Conservation (phyloP, 92 coral and sea anemone genomes). For the Heteractis magnifica region DNA sequence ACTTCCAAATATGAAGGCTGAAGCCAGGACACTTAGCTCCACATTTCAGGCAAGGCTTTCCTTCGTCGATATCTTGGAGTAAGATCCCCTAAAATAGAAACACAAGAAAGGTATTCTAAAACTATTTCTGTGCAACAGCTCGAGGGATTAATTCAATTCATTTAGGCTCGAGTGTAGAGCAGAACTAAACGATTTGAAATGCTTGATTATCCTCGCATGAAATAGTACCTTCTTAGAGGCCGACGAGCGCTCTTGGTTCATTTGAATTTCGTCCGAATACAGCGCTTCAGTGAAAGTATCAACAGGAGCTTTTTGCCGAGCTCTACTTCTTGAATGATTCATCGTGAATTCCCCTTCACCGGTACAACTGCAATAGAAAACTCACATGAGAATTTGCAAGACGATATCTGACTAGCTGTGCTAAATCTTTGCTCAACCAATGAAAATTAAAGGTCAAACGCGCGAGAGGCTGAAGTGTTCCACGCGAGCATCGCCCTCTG, state of each 20-base stretch:
- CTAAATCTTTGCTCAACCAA: conserved; percentile 15
- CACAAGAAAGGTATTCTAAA: not conserved
- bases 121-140: not conserved
- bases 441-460: conserved; percentile 34
- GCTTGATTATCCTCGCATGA: not conserved
- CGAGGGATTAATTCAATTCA: no score
- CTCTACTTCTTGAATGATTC: conserved; percentile 15
- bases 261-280: conserved; percentile 57
- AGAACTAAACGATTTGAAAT: conserved; percentile 1
- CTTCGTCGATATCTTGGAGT: conserved; percentile 82
- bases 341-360: not conserved
- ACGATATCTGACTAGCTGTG: conserved; percentile 12
- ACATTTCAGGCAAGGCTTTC: conserved; percentile 81
- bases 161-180: not conserved
- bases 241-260: conserved; percentile 61
- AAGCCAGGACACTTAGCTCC: conserved; percentile 84
- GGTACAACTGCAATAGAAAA: not conserved
- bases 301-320: conserved; percentile 20
- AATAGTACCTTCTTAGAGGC: conserved; percentile 69
- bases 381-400: conserved; percentile 17
- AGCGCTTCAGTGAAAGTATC: conserved; percentile 43
- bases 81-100: conserved; percentile 64
- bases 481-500: conserved; percentile 37
- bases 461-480: conserved; percentile 51
- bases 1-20: conserved; percentile 91